A percentile compares a stretch with the other conserved stretches of the same genome.
These are phyloP conservation scores for Cyprinodon tularosa DNA, from an alignment of 2,113 vertebrate genomes.

Conservation along the genomic window DNA sequence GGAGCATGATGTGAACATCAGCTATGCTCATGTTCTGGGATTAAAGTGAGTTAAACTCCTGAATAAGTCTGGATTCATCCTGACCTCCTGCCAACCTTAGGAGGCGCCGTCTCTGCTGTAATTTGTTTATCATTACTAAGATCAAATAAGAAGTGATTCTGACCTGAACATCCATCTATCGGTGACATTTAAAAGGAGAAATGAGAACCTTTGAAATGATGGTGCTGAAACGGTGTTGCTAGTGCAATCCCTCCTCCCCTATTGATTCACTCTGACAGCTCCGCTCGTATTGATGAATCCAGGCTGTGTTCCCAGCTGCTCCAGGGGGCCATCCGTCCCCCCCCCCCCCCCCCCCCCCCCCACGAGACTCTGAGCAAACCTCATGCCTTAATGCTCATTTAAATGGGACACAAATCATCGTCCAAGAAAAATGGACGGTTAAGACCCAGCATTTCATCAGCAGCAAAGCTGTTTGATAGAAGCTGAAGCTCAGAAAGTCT, in stretches of 20 bases:
- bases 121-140: slow-evolving; percentile 52
- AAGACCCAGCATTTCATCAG: slow-evolving; percentile 30
- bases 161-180: slow-evolving; percentile 31
- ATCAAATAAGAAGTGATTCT: slow-evolving; percentile 29
- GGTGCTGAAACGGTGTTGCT: slow-evolving; percentile 52
- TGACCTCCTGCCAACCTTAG: no score
- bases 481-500: neutral
- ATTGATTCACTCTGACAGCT: slow-evolving; percentile 69
- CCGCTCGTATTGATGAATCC: slow-evolving; percentile 67
- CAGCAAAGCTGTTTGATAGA: slow-evolving; percentile 6
- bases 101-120: neutral
- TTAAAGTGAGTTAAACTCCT: no score
- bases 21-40: no score
- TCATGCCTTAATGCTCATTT: slow-evolving; percentile 65
- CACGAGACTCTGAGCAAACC: slow-evolving; percentile 48
- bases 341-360: slow-evolving; percentile 24
- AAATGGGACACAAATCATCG: slow-evolving; percentile 69
- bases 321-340: slow-evolving; percentile 62
- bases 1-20: no score
- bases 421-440: slow-evolving; percentile 37
- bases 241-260: slow-evolving; percentile 54
- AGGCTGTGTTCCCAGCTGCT: slow-evolving; percentile 40
- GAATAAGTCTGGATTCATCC: no score
- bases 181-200: slow-evolving; percentile 55
- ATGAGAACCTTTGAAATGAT: slow-evolving; percentile 63